These are phyloP conservation scores for Geopemphigus sp. DNA, from an alignment of 1,140 invertebrate genomes.

Conservation along the genomic window DNA sequence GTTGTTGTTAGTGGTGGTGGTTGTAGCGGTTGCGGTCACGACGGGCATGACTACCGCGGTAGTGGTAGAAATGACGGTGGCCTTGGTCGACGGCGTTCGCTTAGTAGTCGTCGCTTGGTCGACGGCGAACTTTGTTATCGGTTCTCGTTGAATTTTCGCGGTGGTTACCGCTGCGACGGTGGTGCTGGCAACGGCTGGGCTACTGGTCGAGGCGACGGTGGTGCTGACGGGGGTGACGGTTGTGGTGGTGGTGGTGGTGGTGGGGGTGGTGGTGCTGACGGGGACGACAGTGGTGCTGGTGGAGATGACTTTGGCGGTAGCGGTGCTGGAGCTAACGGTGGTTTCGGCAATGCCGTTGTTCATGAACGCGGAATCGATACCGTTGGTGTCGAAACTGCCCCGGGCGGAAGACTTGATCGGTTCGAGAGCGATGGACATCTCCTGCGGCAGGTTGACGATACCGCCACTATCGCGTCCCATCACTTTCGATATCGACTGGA, in stretches of 20 bases:
- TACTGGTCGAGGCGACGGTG: conserved; percentile 60
- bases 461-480: neutral
- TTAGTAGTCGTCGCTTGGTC: too few species aligned
- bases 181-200: neutral
- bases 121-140: too few species aligned
- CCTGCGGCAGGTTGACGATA: conserved; percentile 28
- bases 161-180: neutral
- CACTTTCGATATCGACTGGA: conserved; percentile 28
- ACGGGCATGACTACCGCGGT: too few species aligned
- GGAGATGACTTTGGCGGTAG: conserved; percentile 55
- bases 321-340: conserved; percentile 59
- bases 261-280: conserved; percentile 60
- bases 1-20: too few species aligned
- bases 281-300: conserved; percentile 57
- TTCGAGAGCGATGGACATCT: conserved; percentile 41
- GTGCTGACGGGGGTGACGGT: neutral
- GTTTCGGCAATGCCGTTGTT: conserved; percentile 53
- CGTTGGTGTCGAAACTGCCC: conserved; percentile 21
- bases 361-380: conserved; percentile 13
- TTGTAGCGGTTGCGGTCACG: too few species aligned
- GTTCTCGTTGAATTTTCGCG: too few species aligned
- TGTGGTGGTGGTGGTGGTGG: conserved; percentile 23
- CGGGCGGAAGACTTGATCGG: conserved; percentile 30
- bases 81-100: too few species aligned
- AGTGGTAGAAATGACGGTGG: too few species aligned